phyloP scores from a whole-genome alignment of 2,888 invertebrate species.

The Pycnomerus fuliginosus region DNA sequence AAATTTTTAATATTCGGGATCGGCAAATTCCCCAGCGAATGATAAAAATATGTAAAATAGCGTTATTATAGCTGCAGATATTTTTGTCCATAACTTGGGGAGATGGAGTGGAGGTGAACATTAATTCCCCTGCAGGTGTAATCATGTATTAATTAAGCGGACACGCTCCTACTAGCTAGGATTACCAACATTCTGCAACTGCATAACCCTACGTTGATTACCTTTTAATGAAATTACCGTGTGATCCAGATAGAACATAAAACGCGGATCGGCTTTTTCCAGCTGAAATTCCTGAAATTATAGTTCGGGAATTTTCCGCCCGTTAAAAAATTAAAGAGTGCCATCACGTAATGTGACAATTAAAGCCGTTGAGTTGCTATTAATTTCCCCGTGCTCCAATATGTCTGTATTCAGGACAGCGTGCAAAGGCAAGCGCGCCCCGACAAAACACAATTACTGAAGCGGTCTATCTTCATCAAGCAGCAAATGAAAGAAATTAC shows the following conservation, averaged over 20 bases:
- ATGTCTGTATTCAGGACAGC: constrained; percentile 25
- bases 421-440: constrained; percentile 1
- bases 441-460: constrained; percentile 22
- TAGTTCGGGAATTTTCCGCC: constrained; percentile 41
- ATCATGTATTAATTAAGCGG: constrained; percentile 48
- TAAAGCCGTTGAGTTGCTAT: constrained; percentile 28
- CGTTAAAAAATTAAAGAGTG: constrained; percentile 44
- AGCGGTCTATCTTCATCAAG: constrained; percentile 22
- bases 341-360: constrained; percentile 30
- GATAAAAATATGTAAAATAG: constrained; percentile 11
- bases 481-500: constrained; percentile 32
- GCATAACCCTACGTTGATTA: constrained; percentile 41
- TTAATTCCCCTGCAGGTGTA: constrained; percentile 42
- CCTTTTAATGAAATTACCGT: constrained; percentile 42
- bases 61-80: constrained; percentile 7
- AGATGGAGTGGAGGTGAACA: constrained; percentile 22
- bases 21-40: constrained; percentile 19
- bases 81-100: constrained; percentile 1
- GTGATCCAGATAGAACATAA: constrained; percentile 27
- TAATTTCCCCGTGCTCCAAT: constrained; percentile 27
- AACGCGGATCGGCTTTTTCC: not conserved
- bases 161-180: constrained; percentile 41
- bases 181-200: constrained; percentile 40
- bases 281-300: not conserved
- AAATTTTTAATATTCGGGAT: constrained; percentile 21